Conservation (phyloP, 2,888 invertebrate species). For the Hirtodrosophila cameraria region DNA sequence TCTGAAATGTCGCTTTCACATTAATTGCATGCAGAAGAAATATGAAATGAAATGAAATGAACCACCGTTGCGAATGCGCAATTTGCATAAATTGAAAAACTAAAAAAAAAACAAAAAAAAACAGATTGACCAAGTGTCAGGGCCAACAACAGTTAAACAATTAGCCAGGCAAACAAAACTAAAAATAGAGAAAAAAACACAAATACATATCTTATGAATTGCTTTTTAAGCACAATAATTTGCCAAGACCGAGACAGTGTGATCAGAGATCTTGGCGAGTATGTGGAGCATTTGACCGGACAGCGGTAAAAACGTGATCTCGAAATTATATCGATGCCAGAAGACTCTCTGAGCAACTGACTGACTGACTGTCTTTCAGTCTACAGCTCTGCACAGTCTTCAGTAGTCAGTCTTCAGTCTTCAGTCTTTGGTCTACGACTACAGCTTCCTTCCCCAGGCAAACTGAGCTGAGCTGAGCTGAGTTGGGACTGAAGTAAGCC, state of each 20-base stretch:
- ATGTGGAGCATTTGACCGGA: conserved; percentile 69
- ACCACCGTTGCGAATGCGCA: conserved; percentile 45
- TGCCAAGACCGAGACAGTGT: conserved; percentile 15
- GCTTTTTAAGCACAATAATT: conserved; percentile 56
- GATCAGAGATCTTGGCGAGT: conserved; percentile 10
- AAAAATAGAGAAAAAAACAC: too few species aligned
- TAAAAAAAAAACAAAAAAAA: not conserved
- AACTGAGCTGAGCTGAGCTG: conserved; percentile 8
- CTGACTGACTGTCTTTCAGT: conserved; percentile 16
- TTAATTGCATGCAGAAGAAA: conserved; percentile 61
- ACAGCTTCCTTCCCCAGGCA: conserved; percentile 61
- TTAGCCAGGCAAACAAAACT: conserved; percentile 33
- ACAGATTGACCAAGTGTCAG: conserved; percentile 10
- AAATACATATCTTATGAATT: conserved; percentile 68
- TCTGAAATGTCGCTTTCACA: conserved; percentile 74
- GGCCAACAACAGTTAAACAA: conserved; percentile 33
- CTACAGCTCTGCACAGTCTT: not conserved
- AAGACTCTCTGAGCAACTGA: conserved; percentile 42
- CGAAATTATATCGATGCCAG: conserved; percentile 73
- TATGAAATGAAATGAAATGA: conserved; percentile 46
- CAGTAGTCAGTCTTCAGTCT: conserved; percentile 12
- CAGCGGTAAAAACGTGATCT: conserved; percentile 80
- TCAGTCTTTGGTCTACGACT: not conserved
- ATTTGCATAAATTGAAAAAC: conserved; percentile 61
- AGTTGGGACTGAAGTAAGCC: conserved; percentile 39